These are phyloP conservation scores for Nemurella pictetii DNA, from an alignment of 2,888 invertebrate genomes.

Conservation along the genomic window DNA sequence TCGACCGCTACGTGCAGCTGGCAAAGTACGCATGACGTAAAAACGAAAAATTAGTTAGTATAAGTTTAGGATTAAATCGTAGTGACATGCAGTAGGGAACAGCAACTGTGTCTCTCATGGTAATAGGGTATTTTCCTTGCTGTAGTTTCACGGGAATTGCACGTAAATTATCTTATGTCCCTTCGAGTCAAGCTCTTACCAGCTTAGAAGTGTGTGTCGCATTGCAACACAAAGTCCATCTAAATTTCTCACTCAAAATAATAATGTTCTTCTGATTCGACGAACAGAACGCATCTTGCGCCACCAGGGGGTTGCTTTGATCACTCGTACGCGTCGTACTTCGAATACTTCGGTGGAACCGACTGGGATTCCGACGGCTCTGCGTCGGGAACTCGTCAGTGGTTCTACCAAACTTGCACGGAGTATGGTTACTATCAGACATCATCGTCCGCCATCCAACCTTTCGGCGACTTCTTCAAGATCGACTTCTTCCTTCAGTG, in stretches of 20 bases:
- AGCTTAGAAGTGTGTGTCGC: too few species aligned
- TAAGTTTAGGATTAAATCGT: too few species aligned
- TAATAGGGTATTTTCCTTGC: too few species aligned
- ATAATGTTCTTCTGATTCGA: too few species aligned
- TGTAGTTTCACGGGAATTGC: too few species aligned
- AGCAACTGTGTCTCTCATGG: too few species aligned
- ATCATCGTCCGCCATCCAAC: slow-evolving; percentile 56
- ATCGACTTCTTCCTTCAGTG: slow-evolving; percentile 56
- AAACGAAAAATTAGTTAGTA: too few species aligned
- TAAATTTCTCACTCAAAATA: too few species aligned
- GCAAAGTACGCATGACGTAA: neutral
- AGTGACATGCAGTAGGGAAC: too few species aligned
- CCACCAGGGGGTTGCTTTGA: slow-evolving; percentile 16
- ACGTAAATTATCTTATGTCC: too few species aligned
- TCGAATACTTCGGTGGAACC: slow-evolving; percentile 7
- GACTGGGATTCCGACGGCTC: slow-evolving; percentile 22
- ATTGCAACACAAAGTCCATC: too few species aligned
- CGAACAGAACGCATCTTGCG: neutral
- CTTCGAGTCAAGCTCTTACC: too few species aligned
- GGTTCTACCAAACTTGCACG: slow-evolving; percentile 39
- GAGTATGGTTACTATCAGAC: slow-evolving; percentile 40
- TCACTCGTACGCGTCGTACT: neutral
- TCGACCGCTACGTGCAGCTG: slow-evolving; percentile 25
- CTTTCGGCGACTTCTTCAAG: slow-evolving; percentile 61
- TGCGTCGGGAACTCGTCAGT: slow-evolving; percentile 52